phyloP scores from a whole-genome alignment of 2,113 vertebrate genomes.

The Oryctolagus cuniculus region DNA sequence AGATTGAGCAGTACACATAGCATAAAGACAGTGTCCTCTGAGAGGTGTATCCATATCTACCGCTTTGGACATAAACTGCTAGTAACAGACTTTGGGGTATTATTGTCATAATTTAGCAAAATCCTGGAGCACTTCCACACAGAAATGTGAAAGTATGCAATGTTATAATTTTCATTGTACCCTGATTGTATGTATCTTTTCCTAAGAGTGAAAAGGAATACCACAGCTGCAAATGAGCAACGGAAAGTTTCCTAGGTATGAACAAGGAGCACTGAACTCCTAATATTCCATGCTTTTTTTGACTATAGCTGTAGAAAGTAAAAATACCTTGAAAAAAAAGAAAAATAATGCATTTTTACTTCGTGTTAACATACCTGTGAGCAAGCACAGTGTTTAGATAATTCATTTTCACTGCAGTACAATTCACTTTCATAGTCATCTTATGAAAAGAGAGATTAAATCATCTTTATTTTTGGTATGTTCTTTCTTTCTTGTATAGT shows the following conservation, averaged over 20 bases:
- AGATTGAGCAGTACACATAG: neutral
- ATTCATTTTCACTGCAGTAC: conserved; percentile 22
- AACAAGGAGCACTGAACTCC: neutral
- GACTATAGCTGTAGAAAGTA: neutral
- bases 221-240: neutral
- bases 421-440: conserved; percentile 30
- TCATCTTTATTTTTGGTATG: conserved; percentile 48
- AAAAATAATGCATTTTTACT: neutral
- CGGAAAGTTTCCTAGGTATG: neutral
- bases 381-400: conserved; percentile 1
- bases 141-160: neutral
- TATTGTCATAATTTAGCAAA: neutral
- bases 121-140: neutral
- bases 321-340: neutral
- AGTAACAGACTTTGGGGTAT: neutral
- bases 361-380: neutral
- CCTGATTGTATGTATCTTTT: neutral
- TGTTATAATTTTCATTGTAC: neutral
- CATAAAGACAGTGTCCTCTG: neutral
- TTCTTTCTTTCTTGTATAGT: neutral
- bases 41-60: neutral
- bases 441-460: conserved; percentile 37
- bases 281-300: neutral
- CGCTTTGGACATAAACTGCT: neutral
- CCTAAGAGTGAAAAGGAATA: neutral